Evolutionary conservation across 1,140 invertebrate genomes (phyloP).

Genomic region (Brachionus manjavacas): DNA sequence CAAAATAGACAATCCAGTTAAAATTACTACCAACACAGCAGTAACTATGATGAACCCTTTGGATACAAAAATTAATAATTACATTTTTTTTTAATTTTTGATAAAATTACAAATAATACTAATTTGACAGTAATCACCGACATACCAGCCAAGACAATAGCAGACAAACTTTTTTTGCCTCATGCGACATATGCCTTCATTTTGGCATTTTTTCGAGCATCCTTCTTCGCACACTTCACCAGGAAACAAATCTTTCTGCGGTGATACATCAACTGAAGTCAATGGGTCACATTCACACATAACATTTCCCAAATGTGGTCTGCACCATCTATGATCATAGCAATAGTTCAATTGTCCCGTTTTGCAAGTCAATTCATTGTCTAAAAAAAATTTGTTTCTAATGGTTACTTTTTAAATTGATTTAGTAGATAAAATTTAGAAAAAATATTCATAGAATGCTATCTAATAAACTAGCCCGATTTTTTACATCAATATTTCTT

Average conservation of each 20-base stretch:
- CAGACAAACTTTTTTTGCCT: not conserved
- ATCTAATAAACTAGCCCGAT: not conserved
- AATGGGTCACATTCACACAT: not conserved
- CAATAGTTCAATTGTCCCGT: not conserved
- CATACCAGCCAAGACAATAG: not conserved
- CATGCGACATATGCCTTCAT: not conserved
- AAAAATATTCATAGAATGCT: not conserved
- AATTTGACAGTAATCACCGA: conserved; percentile 13
- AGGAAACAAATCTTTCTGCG: not conserved
- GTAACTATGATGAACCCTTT: not conserved
- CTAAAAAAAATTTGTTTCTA: not conserved
- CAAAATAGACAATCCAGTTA: not conserved
- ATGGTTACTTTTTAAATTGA: not conserved
- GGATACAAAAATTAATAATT: not conserved
- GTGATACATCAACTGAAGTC: not conserved
- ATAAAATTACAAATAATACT: not conserved
- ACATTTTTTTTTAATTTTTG: not conserved
- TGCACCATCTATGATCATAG: not conserved
- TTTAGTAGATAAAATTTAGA: not conserved
- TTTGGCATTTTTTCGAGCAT: not conserved
- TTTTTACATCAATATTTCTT: not conserved
- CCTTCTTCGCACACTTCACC: not conserved
- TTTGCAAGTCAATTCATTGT: not conserved
- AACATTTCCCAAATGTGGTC: not conserved
- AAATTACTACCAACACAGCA: not conserved